Conservation (phyloP, 53 echinoderm and acorn worm species). For the Echinometra lucunter region DNA sequence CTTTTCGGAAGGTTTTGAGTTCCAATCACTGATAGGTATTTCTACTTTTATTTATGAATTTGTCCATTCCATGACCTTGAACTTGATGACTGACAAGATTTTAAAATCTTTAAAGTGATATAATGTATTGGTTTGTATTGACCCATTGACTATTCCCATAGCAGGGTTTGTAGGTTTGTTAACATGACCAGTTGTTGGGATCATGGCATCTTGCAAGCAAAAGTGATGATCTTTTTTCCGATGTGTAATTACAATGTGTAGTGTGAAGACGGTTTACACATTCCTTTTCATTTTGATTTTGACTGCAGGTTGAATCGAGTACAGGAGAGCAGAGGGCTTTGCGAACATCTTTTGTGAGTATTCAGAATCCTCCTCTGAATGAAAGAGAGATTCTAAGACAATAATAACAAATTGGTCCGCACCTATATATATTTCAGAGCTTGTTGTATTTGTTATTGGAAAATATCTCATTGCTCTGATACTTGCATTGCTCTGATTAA, state of each 20-base stretch:
- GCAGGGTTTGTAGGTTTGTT: too few relatives aligned
- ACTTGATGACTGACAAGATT: too few relatives aligned
- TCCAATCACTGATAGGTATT: neutral
- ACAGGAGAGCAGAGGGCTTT: conserved; percentile 75
- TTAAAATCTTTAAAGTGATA: too few relatives aligned
- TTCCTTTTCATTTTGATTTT: neutral
- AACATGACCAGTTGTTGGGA: too few relatives aligned
- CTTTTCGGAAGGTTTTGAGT: neutral
- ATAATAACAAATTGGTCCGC: neutral
- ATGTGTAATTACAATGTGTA: too few relatives aligned
- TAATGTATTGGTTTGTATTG: too few relatives aligned
- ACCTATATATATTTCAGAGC: neutral
- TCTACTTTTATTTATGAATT: too few relatives aligned
- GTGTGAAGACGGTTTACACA: neutral
- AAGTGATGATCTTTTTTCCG: too few relatives aligned
- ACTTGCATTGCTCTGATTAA: too few relatives aligned
- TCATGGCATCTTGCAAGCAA: too few relatives aligned
- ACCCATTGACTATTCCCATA: too few relatives aligned
- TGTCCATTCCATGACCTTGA: too few relatives aligned
- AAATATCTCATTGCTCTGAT: neutral
- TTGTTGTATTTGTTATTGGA: neutral
- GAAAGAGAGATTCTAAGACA: neutral
- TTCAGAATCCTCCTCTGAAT: neutral
- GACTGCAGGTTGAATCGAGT: conserved; percentile 69
- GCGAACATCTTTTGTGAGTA: conserved; percentile 88